Evolutionary conservation across 1,140 invertebrate species (phyloP).

Genomic region (Orussus abietinus): DNA sequence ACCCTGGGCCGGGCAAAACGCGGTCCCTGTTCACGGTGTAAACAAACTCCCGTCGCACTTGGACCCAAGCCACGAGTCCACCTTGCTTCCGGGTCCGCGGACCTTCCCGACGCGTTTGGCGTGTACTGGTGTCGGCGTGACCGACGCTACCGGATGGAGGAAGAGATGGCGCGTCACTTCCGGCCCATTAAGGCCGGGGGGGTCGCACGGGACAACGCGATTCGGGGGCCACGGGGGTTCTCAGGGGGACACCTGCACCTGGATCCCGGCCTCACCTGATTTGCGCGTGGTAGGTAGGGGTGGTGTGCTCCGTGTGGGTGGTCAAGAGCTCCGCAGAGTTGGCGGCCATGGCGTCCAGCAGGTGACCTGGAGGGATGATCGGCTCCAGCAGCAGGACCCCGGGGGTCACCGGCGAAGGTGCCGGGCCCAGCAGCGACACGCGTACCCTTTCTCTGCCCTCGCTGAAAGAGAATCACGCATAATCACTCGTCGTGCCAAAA

Average conservation of each 20-base stretch:
- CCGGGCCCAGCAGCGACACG: conserved; percentile 46
- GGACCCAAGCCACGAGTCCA: too few relatives aligned
- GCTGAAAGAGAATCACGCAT: too few relatives aligned
- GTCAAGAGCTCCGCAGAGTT: conserved; percentile 47
- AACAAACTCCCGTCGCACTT: too few relatives aligned
- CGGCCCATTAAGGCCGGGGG: conserved; percentile 37
- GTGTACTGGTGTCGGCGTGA: conserved; percentile 4
- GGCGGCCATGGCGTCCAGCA: conserved; percentile 38
- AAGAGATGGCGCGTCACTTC: conserved; percentile 32
- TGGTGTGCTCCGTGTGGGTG: conserved; percentile 49
- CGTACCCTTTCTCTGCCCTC: conserved; percentile 52
- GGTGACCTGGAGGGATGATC: conserved; percentile 31
- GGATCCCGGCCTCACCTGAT: conserved; percentile 36
- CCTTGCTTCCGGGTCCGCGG: too few relatives aligned
- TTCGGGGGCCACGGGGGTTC: conserved; percentile 25
- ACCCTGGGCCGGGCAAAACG: too few relatives aligned
- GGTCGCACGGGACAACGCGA: conserved; percentile 19
- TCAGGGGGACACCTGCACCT: conserved; percentile 11
- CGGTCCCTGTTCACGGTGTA: too few relatives aligned
- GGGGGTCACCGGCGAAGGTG: conserved; percentile 47
- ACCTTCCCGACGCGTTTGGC: too few relatives aligned
- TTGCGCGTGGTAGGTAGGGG: conserved; percentile 48
- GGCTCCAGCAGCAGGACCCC: conserved; percentile 49
- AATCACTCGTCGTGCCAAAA: too few relatives aligned
- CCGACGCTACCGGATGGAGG: conserved; percentile 5